Evolutionary conservation across 2,888 invertebrate genomes (phyloP).

Genomic region (Meta bourneti): DNA sequence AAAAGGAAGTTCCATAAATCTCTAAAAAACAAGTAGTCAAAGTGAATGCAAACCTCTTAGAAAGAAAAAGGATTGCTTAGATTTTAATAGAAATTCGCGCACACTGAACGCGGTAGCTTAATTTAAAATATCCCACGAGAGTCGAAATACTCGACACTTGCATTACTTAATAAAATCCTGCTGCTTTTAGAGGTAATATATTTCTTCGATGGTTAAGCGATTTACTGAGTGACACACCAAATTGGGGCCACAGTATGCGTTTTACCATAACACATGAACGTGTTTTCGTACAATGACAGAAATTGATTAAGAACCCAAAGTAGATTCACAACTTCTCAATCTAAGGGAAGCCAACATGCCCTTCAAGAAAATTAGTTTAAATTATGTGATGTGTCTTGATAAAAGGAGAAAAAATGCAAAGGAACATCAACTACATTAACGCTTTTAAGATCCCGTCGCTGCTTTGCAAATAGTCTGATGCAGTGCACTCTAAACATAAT

Average conservation of each 20-base stretch:
- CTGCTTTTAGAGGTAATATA: not conserved
- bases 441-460: not conserved
- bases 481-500: conserved; percentile 14
- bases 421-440: not conserved
- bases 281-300: not conserved
- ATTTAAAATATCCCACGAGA: not conserved
- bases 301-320: not conserved
- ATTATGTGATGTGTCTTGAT: not conserved
- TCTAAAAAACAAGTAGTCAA: not conserved
- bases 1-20: not conserved
- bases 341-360: not conserved
- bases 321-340: not conserved
- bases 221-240: not conserved
- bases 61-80: not conserved
- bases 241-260: not conserved
- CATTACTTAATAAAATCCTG: not conserved
- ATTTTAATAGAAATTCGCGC: not conserved
- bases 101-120: not conserved
- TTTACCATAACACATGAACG: not conserved
- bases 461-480: not conserved
- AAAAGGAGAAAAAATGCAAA: not conserved
- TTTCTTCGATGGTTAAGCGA: not conserved
- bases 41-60: not conserved
- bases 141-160: not conserved
- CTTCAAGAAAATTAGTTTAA: not conserved